Conservation (phyloP, 2,797 vertebrate genomes). For the Heteromormyrus szaboi region DNA sequence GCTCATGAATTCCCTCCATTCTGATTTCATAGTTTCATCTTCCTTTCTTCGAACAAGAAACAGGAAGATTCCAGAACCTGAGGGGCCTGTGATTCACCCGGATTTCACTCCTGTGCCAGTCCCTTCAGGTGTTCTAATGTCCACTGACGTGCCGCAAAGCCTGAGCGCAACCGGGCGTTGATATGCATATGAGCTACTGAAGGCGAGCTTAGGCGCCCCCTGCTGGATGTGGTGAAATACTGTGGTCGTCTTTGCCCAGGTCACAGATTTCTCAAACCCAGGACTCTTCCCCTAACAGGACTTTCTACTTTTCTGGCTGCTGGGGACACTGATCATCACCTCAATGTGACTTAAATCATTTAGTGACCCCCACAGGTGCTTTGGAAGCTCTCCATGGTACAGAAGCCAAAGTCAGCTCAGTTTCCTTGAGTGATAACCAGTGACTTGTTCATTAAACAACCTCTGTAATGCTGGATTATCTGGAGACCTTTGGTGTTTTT, state of each 20-base stretch:
- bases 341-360: background rate
- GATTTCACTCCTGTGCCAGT: background rate
- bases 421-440: background rate
- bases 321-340: background rate
- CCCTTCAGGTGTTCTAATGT: background rate
- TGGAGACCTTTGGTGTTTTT: background rate
- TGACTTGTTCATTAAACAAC: background rate
- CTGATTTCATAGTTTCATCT: background rate
- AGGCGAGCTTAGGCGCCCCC: background rate
- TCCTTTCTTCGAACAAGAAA: no score
- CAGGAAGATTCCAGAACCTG: background rate
- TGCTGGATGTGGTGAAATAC: background rate
- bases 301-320: background rate
- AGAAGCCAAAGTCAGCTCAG: background rate
- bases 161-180: background rate
- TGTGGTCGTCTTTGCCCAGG: background rate
- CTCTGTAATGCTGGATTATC: background rate
- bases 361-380: background rate
- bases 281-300: background rate
- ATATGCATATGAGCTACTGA: background rate
- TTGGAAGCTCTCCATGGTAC: background rate
- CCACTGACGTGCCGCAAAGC: background rate
- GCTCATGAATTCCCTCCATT: background rate
- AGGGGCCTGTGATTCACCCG: background rate
- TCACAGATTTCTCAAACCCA: background rate